Evolutionary conservation across 2,888 invertebrate genomes (phyloP).

Genomic region (Hanleya hanleyi): DNA sequence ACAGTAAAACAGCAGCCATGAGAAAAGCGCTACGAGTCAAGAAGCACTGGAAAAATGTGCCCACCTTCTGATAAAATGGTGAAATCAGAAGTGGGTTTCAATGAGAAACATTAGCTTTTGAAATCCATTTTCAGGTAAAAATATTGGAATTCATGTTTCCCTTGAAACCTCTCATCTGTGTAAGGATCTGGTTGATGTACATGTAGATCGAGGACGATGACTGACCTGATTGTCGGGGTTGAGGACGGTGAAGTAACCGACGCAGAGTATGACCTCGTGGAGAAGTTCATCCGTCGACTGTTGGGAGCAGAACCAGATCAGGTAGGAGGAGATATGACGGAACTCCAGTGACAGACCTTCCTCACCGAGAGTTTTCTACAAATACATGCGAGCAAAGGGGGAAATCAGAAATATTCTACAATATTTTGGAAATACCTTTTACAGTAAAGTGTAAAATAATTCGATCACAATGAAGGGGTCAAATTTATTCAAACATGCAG

Average conservation of each 20-base stretch:
- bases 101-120: no score
- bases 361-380: constrained; percentile 79
- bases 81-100: no score
- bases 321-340: constrained; percentile 87
- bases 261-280: constrained; percentile 84
- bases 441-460: background rate
- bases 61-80: no score
- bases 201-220: no score
- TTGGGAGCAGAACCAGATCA: constrained; percentile 79
- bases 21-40: no score
- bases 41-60: no score
- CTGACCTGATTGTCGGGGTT: constrained; percentile 85
- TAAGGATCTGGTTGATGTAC: no score
- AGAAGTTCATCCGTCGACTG: constrained; percentile 79
- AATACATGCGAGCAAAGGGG: no score
- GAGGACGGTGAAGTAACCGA: constrained; percentile 88
- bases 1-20: no score
- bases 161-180: no score
- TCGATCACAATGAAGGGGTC: background rate
- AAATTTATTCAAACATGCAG: no score
- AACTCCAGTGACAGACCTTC: constrained; percentile 91
- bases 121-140: background rate
- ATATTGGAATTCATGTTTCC: no score
- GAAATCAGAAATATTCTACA: background rate
- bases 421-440: background rate